These are phyloP conservation scores for Nomada ferruginata DNA, from an alignment of 2,888 invertebrate species.

Conservation along the genomic window DNA sequence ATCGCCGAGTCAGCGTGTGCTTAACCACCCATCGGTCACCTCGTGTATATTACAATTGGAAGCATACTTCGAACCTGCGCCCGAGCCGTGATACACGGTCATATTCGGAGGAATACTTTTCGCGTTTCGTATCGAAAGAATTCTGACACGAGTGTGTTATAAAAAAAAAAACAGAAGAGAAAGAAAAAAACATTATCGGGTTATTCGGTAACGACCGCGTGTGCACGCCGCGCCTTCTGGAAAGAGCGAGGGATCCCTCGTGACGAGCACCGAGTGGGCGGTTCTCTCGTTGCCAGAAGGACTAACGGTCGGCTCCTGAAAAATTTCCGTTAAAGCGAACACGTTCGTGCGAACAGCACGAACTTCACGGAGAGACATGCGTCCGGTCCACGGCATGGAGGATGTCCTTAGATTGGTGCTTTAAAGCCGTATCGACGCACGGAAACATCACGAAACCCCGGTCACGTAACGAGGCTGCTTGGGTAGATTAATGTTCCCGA, in stretches of 20 bases:
- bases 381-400: slow-evolving; percentile 69
- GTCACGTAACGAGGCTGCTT: slow-evolving; percentile 4
- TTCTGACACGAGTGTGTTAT: neutral
- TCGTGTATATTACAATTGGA: slow-evolving; percentile 33
- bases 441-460: slow-evolving; percentile 27
- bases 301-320: neutral
- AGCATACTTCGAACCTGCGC: neutral
- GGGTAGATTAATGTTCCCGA: slow-evolving; percentile 49
- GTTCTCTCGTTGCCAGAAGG: slow-evolving; percentile 33
- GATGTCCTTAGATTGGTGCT: slow-evolving; percentile 35
- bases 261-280: slow-evolving; percentile 47
- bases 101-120: neutral
- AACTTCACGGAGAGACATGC: slow-evolving; percentile 62
- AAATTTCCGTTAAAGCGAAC: neutral
- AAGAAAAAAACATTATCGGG: neutral
- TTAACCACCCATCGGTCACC: slow-evolving; percentile 48
- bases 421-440: slow-evolving; percentile 42
- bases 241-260: slow-evolving; percentile 44
- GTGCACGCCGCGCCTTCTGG: slow-evolving; percentile 61
- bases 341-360: slow-evolving; percentile 34
- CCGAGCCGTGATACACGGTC: neutral
- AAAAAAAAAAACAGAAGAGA: neutral
- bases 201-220: slow-evolving; percentile 52
- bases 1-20: slow-evolving; percentile 78
- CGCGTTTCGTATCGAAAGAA: neutral